Base-by-base conservation (phyloP, 2,113 vertebrate genomes). In the Upupa epops region DNA sequence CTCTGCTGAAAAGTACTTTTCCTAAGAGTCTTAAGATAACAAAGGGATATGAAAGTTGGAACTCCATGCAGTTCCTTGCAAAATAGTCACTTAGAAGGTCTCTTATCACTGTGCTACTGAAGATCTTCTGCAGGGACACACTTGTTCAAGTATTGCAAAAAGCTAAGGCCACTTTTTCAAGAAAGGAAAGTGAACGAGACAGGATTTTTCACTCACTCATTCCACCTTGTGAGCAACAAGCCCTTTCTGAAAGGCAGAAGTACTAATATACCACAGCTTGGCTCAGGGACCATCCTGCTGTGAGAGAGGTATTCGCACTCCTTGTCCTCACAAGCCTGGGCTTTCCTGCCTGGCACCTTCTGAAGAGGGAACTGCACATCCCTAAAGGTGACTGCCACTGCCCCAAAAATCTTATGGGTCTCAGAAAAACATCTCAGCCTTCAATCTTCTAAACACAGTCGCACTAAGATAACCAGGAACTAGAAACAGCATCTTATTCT, bases 81-180 rank as follows among this genome's bases (percentile, higher is more conserved):
- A 95, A 97, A 97, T 91, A 97, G 91, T 96, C 95, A 90, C 83
- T 89, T 76, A 88, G 91, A 94, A 93, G 96, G 88, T 98, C 95
- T 97, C 97, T 97, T 42, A 76, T 95, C 61, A 77, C 97, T 97
- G 97, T 97, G 98, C 97, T 97, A 97, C 96, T 96, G 96, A 96
- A 96, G 94, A 92, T 97, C 93, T 95, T 96, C 96, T 97, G 96
- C 93, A 92, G 96, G 95, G 94, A 97, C 94, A 97, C 97, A 92
- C 96, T 97, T 92, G 96, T 98, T 98, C 98, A 98, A 98, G 98
- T 98, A 98, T 98, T 98, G 97, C 97, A 98, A 97, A 97, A 97
- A 98, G 97, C 97, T 98, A 98, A 98, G 98, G 98, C 97, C 98
- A 98, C 98, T 97, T 97, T 97, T 98, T 97, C 96, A 97, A 97